Conservation (phyloP, 2,113 vertebrate species). For the Dascyllus trimaculatus region DNA sequence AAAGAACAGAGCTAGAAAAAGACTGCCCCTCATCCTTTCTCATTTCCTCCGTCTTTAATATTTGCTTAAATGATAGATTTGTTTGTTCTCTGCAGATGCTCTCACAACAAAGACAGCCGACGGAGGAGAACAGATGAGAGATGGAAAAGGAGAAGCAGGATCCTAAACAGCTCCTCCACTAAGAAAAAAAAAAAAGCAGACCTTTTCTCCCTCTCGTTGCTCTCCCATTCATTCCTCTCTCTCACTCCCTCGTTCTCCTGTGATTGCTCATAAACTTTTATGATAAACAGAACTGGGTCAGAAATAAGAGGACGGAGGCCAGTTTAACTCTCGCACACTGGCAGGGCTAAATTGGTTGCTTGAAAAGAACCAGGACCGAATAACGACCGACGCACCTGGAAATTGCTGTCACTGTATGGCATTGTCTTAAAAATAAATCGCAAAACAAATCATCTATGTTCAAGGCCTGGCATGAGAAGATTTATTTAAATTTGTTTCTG, state of each 20-base stretch:
- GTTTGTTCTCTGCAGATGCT: not conserved
- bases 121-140: not conserved
- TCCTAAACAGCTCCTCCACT: constrained; percentile 20
- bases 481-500: constrained; percentile 38
- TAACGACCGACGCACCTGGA: constrained; percentile 64
- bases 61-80: not conserved
- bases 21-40: not conserved
- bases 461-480: not conserved
- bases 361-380: constrained; percentile 45
- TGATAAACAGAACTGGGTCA: constrained; percentile 79
- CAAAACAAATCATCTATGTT: constrained; percentile 39
- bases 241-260: constrained; percentile 49
- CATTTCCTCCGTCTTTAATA: not conserved
- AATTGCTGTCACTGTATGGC: constrained; percentile 46
- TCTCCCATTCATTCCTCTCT: constrained; percentile 59
- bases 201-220: constrained; percentile 22
- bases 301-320: constrained; percentile 65
- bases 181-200: constrained; percentile 62
- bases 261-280: constrained; percentile 80
- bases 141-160: constrained; percentile 30
- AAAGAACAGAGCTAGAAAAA: not conserved
- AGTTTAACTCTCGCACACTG: constrained; percentile 59
- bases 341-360: constrained; percentile 59
- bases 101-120: not conserved
- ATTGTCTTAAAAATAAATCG: constrained; percentile 51